Evolutionary conservation across 2,888 invertebrate species (phyloP), one percentile per base, ranked within the genome.

Genomic region (Clanis bilineata): DNA sequence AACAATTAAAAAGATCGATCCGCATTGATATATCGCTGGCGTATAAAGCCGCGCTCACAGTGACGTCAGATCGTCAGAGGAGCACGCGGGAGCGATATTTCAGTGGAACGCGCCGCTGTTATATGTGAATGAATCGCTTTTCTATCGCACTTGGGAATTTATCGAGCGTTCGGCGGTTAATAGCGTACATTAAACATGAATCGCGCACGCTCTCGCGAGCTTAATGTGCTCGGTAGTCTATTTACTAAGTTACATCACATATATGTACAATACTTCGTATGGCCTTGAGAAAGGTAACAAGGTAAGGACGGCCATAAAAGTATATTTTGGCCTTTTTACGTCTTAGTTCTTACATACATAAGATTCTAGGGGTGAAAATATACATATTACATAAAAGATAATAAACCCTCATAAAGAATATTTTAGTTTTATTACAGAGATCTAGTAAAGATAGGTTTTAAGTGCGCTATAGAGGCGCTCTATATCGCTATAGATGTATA

Each of bases 101-200:
- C 63, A 68, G 65, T 60, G 61, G 18, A 59, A 32, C 54, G 54
- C 44, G 56, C 56, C 23, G 15, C 23, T 56, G 63, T 72, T 74
- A 74, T 78, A 76, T 77, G 74, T 74, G 77, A 77, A 82, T 78
- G 82, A 85, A 85, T 84, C 80, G 85, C 73, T 77, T 78, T 82
- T 82, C 83, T 80, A 84, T 85, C 80, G 83, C 83, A 60, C 75
- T 66, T 76, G 78, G 74, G 66, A 77, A 72, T 83, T 82, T 80
- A 82, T 81, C 74, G 81, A 73, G 73, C 79, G 79, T 73, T 72
- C 73, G 62, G 64, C 67, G 71, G 74, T 77, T 87, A 87, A 88
- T 87, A 83, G 85, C 76, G 59, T 71, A 74, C 82, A 86, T 86
- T 86, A 85, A 51, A 85, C 87, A 86, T 82, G 73, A 80, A 74